Evolutionary conservation across 2,888 invertebrate genomes (phyloP), one percentile per base, ranked within the genome.

Genomic region (Rhodophaea formosa): DNA sequence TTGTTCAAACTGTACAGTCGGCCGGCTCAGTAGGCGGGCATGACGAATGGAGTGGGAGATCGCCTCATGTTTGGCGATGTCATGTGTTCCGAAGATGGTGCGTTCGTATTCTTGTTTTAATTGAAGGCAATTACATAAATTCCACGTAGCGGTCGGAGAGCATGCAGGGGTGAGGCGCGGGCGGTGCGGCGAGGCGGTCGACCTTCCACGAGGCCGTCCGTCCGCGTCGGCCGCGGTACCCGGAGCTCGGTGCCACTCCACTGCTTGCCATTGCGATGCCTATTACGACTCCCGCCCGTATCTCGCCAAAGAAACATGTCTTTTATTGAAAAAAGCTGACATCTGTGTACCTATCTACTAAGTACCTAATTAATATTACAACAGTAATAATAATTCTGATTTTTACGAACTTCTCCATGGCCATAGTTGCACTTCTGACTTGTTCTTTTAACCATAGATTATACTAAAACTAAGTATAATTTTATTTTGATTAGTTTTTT

Each of bases 141-240:
- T 88, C 87, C 87, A 85, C 88, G 84, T 85, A 86, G 88, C 86
- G 84, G 82, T 83, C 60, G 59, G 63, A 56, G 69, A 69, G 68
- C 72, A 75, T 64, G 68, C 64, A 61, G 67, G 62, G 60, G 61
- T 59, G 66, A 67, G 58, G 70, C 56, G 68, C 59, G 65, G 65
- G 64, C 61, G 66, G 65, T 52, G 67, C 62, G 68, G 71, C 65
- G 72, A 81, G 86, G 86, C 86, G 72, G 88, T 84, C 88, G 90
- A 89, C 90, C 90, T 90, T 90, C 89, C 85, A 74, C 84, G 88
- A 88, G 90, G 90, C 88, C 90, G 86, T 82, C 76, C 76, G 75
- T 71, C 74, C 79, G 75, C 75, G 70, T 67, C 67, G 71, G 61
- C 70, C 65, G 62, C 68, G 73, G 75, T 78, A 59, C 54, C 55